Conservation (phyloP, 2,797 vertebrate species). For the Urophycis tenuis region DNA sequence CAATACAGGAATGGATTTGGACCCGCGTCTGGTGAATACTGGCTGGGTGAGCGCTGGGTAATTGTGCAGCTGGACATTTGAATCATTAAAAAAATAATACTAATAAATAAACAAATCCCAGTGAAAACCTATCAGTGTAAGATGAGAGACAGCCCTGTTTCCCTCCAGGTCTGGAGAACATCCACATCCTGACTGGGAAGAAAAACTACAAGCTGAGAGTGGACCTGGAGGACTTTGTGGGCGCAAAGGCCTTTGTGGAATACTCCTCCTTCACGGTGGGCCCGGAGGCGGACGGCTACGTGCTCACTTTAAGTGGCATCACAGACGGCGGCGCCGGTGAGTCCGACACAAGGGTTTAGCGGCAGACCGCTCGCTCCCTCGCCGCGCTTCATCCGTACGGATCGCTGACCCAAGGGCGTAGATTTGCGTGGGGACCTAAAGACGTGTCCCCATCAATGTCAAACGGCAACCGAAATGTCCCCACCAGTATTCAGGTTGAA, state of each 20-base stretch:
- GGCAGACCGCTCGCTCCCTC: too few relatives aligned
- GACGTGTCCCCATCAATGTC: too few relatives aligned
- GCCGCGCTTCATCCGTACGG: too few relatives aligned
- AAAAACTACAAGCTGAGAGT: conserved; percentile 56
- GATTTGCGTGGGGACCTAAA: too few relatives aligned
- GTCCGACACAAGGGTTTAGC: neutral
- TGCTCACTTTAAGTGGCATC: conserved; percentile 26
- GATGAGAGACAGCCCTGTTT: too few relatives aligned
- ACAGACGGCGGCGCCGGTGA: conserved; percentile 45
- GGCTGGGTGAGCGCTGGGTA: conserved; percentile 56
- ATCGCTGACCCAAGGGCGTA: too few relatives aligned
- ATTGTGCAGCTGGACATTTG: too few relatives aligned
- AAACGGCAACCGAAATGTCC: too few relatives aligned
- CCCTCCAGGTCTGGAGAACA: conserved; percentile 49
- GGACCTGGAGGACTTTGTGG: conserved; percentile 57
- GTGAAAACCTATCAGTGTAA: too few relatives aligned
- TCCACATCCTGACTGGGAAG: conserved; percentile 51
- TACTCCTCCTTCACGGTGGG: conserved; percentile 54
- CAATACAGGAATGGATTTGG: conserved; percentile 70
- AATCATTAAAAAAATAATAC: too few relatives aligned
- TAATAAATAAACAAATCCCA: too few relatives aligned
- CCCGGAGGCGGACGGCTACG: conserved; percentile 48
- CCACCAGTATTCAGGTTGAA: too few relatives aligned
- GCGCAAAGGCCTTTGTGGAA: conserved; percentile 30
- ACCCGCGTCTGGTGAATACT: conserved; percentile 65